phyloP scores from a whole-genome alignment of 2,113 vertebrate genomes.

The Tychaedon coryphoeus region DNA sequence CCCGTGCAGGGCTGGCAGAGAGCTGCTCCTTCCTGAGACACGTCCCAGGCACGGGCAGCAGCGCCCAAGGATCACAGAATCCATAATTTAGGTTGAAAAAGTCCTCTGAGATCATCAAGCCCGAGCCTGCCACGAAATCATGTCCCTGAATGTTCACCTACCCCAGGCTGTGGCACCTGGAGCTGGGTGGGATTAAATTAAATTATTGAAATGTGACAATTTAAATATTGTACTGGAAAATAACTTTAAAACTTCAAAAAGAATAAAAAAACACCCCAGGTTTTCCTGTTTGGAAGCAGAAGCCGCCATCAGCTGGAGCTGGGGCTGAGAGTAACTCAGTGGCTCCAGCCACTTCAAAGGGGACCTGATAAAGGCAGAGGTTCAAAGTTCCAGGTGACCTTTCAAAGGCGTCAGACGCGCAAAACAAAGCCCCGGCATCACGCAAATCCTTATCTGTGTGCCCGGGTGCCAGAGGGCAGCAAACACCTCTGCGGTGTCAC shows the following conservation, averaged over 20 bases:
- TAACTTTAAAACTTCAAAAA: neutral
- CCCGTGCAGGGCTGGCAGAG: neutral
- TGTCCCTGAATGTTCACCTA: accelerated
- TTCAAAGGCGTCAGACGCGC: neutral
- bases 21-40: neutral
- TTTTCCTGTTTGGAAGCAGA: neutral
- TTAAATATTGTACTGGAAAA: neutral
- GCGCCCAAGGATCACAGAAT: too few relatives aligned
- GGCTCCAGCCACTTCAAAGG: neutral
- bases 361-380: neutral
- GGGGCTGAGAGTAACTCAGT: neutral
- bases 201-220: too few relatives aligned
- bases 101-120: neutral
- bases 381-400: neutral
- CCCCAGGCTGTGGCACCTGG: neutral
- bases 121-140: neutral
- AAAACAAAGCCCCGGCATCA: neutral
- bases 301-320: neutral
- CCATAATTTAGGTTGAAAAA: neutral
- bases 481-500: accelerated
- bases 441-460: neutral
- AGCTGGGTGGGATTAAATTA: neutral
- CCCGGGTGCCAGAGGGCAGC: neutral
- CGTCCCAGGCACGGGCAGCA: neutral
- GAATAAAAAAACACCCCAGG: accelerated